Evolutionary conservation across 2,113 vertebrate species (phyloP), one percentile per base, ranked within the genome.

Genomic region (Anas platyrhynchos): DNA sequence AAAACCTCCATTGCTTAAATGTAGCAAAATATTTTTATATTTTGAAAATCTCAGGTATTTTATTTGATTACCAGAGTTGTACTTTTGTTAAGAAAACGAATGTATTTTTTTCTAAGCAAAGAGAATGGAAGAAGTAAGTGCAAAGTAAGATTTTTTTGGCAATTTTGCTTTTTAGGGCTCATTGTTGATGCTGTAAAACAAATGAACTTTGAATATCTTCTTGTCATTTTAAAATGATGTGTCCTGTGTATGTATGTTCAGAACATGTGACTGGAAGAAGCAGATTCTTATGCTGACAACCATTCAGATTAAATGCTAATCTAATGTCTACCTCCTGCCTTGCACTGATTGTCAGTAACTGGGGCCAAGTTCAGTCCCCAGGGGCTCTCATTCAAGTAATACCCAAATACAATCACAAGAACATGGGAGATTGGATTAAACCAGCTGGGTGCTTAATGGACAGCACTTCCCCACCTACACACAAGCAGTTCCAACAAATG

Each of bases 91-190:
- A 90, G 73, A 78, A 92, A 88, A 68, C 11, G 0, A 36, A 34
- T 74, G 13, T 87, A 54, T 83, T 92, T 95, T 95, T 95, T 89
- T 88, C 9, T 72, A 72, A 95, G 6, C 59, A 20, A 65, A 77
- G 86, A 50, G 36, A 71, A 58, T 58, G 41, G 65, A 84, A 55
- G 18, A 38, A 78, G 26, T 41, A 91, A 86, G 27, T 59, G 36
- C 52, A 67, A 34, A 27, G 17, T 78, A 50, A 84, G 17, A 31
- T 50, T 21, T 41, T 16, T 67, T 55, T 43, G n/a, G 12, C 50
- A 6, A 22, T 61, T 59, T 36, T 52, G 3, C 73, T 34, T 59
- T 34, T 69, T 27, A 63, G 22, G 50, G 16, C 27, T 84, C 16
- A 27, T 1, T 41, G 38, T 56, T 44, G 65, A 16, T 88, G 81